Evolutionary conservation across 2,888 invertebrate species (phyloP).

Genomic region (Torymus tubicola): DNA sequence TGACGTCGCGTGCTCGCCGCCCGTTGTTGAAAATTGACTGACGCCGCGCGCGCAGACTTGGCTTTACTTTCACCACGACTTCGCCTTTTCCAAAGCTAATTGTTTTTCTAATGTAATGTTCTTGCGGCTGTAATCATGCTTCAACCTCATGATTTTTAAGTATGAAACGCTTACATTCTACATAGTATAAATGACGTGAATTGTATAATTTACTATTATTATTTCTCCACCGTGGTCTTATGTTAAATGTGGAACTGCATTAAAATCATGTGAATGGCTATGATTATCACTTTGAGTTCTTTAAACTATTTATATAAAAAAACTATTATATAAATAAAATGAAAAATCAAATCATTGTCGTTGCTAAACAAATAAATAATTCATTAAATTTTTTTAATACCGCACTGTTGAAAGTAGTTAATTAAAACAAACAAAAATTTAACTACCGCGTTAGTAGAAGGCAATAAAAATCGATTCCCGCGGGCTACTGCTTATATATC

Average conservation of each 20-base stretch:
- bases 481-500: neutral
- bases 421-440: neutral
- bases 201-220: no score
- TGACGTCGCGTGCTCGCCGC: slow-evolving; percentile 1
- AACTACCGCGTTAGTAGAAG: neutral
- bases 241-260: neutral
- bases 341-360: no score
- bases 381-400: no score
- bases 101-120: slow-evolving; percentile 5
- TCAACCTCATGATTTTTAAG: no score
- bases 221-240: no score
- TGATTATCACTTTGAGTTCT: no score
- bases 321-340: no score
- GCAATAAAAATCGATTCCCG: slow-evolving; percentile 1
- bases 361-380: no score
- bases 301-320: no score
- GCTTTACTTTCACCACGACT: neutral
- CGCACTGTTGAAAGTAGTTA: neutral
- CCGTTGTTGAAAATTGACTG: slow-evolving; percentile 14
- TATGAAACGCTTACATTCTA: no score
- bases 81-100: slow-evolving; percentile 12
- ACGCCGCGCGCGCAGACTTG: neutral
- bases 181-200: no score
- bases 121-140: neutral
- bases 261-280: no score